These are phyloP conservation scores for Ramphastos sulfuratus DNA, from an alignment of 2,113 vertebrate species.

Conservation along the genomic window DNA sequence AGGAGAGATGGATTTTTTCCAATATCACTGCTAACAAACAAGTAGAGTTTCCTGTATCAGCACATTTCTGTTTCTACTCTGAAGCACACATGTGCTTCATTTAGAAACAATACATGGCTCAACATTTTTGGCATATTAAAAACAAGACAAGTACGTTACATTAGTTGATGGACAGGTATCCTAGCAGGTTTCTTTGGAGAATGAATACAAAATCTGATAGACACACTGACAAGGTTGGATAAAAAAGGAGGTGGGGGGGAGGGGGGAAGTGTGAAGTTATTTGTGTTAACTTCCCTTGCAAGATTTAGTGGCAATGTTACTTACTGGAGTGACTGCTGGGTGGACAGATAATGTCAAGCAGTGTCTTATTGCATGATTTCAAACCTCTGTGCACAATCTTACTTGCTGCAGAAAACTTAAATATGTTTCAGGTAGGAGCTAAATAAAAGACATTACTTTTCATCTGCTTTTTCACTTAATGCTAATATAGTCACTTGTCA, in stretches of 20 bases:
- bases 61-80: conserved; percentile 73
- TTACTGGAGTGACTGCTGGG: conserved; percentile 51
- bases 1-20: conserved; percentile 92
- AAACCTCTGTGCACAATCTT: conserved; percentile 56
- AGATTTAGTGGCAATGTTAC: conserved; percentile 50
- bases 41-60: conserved; percentile 80
- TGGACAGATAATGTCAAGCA: conserved; percentile 67
- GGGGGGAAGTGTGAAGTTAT: conserved; percentile 29
- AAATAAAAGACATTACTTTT: conserved; percentile 74
- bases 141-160: background rate
- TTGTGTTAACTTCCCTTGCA: conserved; percentile 49
- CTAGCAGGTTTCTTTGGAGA: conserved; percentile 47
- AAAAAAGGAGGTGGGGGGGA: background rate
- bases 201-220: conserved; percentile 31
- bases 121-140: conserved; percentile 60
- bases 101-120: conserved; percentile 64
- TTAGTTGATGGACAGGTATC: conserved; percentile 57
- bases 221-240: conserved; percentile 27
- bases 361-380: conserved; percentile 62
- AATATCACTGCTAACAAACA: conserved; percentile 90
- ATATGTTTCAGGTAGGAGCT: conserved; percentile 69
- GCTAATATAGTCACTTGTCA: conserved; percentile 75
- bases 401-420: conserved; percentile 64
- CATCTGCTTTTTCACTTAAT: conserved; percentile 75
- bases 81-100: conserved; percentile 65